Evolutionary conservation across 1,140 invertebrate species (phyloP).

Genomic region (Charaxes varanes): DNA sequence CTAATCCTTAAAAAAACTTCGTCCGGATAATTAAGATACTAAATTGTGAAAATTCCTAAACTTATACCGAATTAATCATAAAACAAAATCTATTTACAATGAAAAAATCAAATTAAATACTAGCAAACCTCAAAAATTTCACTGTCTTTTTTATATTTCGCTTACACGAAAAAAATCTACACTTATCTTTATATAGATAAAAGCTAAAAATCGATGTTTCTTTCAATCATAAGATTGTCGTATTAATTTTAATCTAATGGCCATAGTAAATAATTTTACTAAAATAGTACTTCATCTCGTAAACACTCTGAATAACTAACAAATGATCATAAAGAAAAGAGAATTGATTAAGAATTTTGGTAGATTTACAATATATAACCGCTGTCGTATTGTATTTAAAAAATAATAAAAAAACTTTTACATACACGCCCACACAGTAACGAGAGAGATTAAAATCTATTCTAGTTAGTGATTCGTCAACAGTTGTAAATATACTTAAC

Average conservation of each 20-base stretch:
- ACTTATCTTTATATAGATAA: conserved; percentile 13
- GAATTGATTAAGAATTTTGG: too few relatives aligned
- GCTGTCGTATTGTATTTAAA: too few relatives aligned
- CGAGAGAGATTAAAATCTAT: conserved; percentile 20
- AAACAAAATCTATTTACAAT: background rate
- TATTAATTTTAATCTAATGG: conserved; percentile 1
- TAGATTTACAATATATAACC: too few relatives aligned
- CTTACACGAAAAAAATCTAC: conserved; percentile 8
- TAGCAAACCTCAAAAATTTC: too few relatives aligned
- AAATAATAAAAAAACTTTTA: background rate
- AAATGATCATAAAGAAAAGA: too few relatives aligned
- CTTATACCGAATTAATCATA: too few relatives aligned
- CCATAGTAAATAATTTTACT: background rate
- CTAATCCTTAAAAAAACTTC: too few relatives aligned
- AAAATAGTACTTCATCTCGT: too few relatives aligned
- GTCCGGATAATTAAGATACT: too few relatives aligned
- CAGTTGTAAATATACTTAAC: conserved; percentile 22
- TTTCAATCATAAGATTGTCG: conserved; percentile 20
- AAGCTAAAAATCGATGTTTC: conserved; percentile 24
- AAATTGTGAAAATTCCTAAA: too few relatives aligned
- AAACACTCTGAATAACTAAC: too few relatives aligned
- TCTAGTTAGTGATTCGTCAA: conserved; percentile 17
- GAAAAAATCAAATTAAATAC: conserved; percentile 1
- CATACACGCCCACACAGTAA: conserved; percentile 12
- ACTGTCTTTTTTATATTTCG: background rate